Conservation (phyloP, 2,113 vertebrate species). For the Tetrao urogallus region DNA sequence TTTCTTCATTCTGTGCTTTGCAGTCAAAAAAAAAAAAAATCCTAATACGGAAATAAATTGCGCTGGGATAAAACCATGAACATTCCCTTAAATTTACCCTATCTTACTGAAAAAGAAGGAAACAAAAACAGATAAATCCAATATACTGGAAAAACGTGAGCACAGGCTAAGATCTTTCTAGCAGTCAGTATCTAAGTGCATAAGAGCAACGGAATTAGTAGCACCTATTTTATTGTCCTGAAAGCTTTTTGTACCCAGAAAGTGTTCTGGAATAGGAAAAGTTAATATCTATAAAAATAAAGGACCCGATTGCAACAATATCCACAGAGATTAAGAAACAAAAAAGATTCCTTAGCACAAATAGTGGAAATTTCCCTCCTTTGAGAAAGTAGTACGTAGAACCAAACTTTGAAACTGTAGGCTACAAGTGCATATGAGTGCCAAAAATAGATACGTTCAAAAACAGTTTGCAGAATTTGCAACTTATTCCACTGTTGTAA, state of each 20-base stretch:
- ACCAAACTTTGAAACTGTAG: not conserved
- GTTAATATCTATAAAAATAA: not conserved
- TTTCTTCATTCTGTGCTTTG: not conserved
- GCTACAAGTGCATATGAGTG: not conserved
- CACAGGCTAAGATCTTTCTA: not conserved
- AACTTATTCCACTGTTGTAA: not conserved
- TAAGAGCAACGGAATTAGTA: not conserved
- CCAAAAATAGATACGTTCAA: not conserved
- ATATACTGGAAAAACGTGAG: not conserved
- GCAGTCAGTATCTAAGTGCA: not conserved
- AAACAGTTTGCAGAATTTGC: not conserved
- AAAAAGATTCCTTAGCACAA: not conserved
- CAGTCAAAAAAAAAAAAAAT: not conserved
- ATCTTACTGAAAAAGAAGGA: not conserved
- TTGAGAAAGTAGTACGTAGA: not conserved
- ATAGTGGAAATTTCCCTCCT: too few relatives aligned
- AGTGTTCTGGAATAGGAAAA: not conserved
- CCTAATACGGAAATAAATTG: not conserved
- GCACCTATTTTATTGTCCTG: not conserved
- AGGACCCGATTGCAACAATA: not conserved
- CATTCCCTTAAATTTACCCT: rapidly evolving
- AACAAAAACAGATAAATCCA: not conserved
- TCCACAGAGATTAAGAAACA: not conserved
- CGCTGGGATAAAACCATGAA: not conserved
- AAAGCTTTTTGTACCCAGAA: not conserved